Evolutionary conservation across 2,797 vertebrate species (phyloP).

Genomic region (Clarias laeviceps): DNA sequence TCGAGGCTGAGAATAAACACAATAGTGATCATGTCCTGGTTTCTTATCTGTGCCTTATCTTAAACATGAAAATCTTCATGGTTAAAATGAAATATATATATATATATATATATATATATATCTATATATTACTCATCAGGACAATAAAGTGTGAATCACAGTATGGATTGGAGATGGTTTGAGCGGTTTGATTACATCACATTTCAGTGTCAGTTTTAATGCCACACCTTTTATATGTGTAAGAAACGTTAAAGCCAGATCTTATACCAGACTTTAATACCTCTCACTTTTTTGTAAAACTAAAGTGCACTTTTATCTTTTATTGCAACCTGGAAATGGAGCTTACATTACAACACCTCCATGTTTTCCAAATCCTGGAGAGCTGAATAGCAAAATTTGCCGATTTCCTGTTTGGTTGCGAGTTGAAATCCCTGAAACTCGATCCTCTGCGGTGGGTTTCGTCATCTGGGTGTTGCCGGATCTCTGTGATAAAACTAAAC

Average conservation of each 20-base stretch:
- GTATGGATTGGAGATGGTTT: no score
- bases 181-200: no score
- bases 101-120: no score
- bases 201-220: background rate
- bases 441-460: background rate
- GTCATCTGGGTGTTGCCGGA: background rate
- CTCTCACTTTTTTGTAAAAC: no score
- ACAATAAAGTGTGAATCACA: background rate
- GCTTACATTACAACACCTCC: background rate
- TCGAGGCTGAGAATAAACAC: slow-evolving; percentile 53
- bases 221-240: background rate
- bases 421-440: background rate
- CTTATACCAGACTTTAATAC: background rate
- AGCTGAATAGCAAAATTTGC: background rate
- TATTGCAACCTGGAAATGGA: background rate
- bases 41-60: slow-evolving; percentile 45
- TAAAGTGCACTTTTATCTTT: background rate
- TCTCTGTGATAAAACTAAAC: background rate
- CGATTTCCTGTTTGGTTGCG: background rate
- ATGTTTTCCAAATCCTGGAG: background rate
- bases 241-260: background rate
- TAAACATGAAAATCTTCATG: background rate
- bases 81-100: no score
- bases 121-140: background rate
- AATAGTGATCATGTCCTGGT: slow-evolving; percentile 27